Base-by-base conservation (phyloP, 2,113 vertebrate genomes). In the Herpetotheres cachinnans region DNA sequence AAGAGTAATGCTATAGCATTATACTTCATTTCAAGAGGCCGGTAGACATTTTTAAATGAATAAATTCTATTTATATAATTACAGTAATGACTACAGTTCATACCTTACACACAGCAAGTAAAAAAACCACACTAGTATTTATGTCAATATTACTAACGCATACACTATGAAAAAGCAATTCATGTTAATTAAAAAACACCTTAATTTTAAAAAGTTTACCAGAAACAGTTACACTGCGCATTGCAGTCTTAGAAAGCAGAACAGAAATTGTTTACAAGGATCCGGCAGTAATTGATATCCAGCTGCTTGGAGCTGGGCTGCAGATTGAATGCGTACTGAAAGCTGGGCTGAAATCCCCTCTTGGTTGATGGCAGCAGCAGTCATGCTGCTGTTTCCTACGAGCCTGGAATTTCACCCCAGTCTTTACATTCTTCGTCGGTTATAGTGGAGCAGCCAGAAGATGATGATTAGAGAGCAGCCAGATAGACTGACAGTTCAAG, bases 51-150 rank as follows among this genome's bases (percentile, higher is more conserved):
- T 96, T 94, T 26, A 82, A 97, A 89, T 79, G 26, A 97, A 93
- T 86, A 90, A 76, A 95, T 87, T 95, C 94, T 95, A 94, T 96
- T 97, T 97, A 92, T 97, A 78, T 76, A 97, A 80, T 88, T 97
- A 70, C 77, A 95, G 54, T 77, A 65, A 80, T 70, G 54, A 90
- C 82, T 94, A 95, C 86, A 96, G 74, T 76, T 92, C 42, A 89
- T 89, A 86, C 40, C 44, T 94, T 91, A 93, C 25, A 38, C 69
- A 97, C 13, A 86, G 82, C 87, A 90, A 95, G 92, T 96, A 83
- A 89, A 94, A 92, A 93, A 80, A 67, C 4, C 67, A 93, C 47
- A 76, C 8, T 92, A 52, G 49, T 56, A 74, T 95, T 93, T 56
- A 91, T 61, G 70, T 55, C 88, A 66, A 82, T 86, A 62, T 66